phyloP scores from a whole-genome alignment of 2,113 vertebrate species.

The Takifugu flavidus region DNA sequence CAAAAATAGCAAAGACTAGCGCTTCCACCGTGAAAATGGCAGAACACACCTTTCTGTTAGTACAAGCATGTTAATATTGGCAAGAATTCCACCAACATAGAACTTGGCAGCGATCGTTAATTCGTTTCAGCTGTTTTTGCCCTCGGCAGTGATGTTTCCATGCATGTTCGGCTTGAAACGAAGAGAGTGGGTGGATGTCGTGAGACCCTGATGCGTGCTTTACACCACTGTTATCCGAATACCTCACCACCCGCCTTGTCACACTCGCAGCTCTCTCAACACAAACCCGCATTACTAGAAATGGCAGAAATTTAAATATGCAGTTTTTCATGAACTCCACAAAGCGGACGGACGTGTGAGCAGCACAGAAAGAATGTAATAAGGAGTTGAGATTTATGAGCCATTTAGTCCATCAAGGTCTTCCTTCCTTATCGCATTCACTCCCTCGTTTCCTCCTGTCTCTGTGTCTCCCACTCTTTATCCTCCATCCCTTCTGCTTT shows the following conservation, averaged over 20 bases:
- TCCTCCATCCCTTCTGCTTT: conserved; percentile 11
- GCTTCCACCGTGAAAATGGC: conserved; percentile 22
- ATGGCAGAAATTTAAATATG: neutral
- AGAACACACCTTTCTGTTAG: conserved; percentile 16
- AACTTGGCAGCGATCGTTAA: neutral
- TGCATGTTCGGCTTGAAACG: conserved; percentile 33
- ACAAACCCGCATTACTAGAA: neutral
- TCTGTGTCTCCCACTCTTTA: conserved; percentile 14
- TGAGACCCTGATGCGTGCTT: conserved; percentile 48
- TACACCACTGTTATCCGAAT: conserved; percentile 42
- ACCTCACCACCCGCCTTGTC: conserved; percentile 46
- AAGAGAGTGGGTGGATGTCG: conserved; percentile 60
- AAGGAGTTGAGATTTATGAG: conserved; percentile 54
- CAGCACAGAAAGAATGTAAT: conserved; percentile 35
- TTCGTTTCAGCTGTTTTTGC: neutral
- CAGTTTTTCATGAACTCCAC: neutral
- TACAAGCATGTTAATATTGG: neutral
- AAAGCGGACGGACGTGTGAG: conserved; percentile 33
- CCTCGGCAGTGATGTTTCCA: neutral
- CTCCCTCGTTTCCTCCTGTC: conserved; percentile 2
- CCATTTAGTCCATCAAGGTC: conserved; percentile 43
- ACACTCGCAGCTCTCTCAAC: conserved; percentile 10
- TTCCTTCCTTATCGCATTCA: conserved; percentile 32
- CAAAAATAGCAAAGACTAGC: conserved; percentile 56
- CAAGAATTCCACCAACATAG: too few species aligned